Evolutionary conservation across 1,140 invertebrate genomes (phyloP), one percentile per base, ranked within the genome.

Genomic region (Drosophila orena): DNA sequence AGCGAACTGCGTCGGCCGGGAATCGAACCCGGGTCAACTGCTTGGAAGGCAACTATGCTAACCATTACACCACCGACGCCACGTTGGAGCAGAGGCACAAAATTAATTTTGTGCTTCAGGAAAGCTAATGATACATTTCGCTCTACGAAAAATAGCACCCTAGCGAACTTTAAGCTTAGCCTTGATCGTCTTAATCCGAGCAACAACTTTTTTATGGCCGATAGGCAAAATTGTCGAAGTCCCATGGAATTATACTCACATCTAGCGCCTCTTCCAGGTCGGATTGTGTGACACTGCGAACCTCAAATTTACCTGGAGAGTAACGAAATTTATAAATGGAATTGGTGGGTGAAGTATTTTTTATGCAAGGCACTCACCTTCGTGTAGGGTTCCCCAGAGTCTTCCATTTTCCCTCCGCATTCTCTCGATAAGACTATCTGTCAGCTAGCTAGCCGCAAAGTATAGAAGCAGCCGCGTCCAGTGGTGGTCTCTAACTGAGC

Each of bases 21-120:
- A 96, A 95, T 96, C 95, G 95, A 96, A 96, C 95, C 94, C 95
- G 95, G 95, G 95, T 96, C 95, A 95, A 95, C 94, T 96, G 95
- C 95, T 96, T 96, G 95, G 95, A 96, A 96, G 95, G 95, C 95
- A 96, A 95, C 95, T 95, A 96, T 96, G 95, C 95, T 96, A 93
- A 96, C 95, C 95, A 95, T 95, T 96, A 96, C 95, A 96, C 95
- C 95, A 96, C 95, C 90, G 90, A 92, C 91, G 91, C 91, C 77
- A 76, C 73, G 22, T 57, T 5, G 0, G 2, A 0, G 0, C 0
- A 0, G 0, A 5, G 11, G 64, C 57, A 40, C 34, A 44, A 71
- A 7, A 34, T 50, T 46, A 11, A 6, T 74, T 78, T 86, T 68
- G 0, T 44, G 30, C 15, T 54, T 34, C 14, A 8, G 30, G n/a